These are phyloP conservation scores for Cepphus grylle DNA, from an alignment of 2,113 vertebrate genomes.

Conservation along the genomic window DNA sequence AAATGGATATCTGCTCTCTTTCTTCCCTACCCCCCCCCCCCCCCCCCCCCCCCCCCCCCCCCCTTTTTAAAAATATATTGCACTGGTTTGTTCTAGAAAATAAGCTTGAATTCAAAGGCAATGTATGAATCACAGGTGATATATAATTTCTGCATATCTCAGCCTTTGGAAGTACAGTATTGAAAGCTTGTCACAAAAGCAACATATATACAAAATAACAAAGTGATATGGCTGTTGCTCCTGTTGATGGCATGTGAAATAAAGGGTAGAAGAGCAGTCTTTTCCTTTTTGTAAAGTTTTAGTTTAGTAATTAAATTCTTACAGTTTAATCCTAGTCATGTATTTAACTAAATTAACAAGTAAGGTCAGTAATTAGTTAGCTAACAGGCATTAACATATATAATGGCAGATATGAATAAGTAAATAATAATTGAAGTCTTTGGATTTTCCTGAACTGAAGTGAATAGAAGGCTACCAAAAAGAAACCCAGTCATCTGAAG, in stretches of 20 bases:
- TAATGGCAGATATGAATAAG: neutral
- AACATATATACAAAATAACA: neutral
- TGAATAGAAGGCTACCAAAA: neutral
- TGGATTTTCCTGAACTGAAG: neutral
- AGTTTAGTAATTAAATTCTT: neutral
- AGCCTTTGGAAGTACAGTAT: neutral
- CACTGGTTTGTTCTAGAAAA: neutral
- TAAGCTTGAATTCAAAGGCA: neutral
- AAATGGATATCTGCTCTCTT: neutral
- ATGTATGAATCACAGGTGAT: neutral
- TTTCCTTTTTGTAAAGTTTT: neutral
- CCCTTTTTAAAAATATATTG: neutral
- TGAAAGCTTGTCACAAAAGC: neutral
- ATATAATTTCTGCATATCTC: neutral
- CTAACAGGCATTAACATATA: neutral
- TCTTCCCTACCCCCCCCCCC: accelerated
- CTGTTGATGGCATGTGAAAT: neutral
- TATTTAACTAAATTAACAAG: neutral
- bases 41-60: accelerated
- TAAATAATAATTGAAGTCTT: neutral
- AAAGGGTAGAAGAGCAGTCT: neutral
- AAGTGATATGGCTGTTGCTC: neutral
- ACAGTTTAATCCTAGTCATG: neutral
- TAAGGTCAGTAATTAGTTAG: neutral
- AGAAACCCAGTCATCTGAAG: neutral